Evolutionary conservation across 2,888 invertebrate species (phyloP).

Genomic region (Tribolium freemani): DNA sequence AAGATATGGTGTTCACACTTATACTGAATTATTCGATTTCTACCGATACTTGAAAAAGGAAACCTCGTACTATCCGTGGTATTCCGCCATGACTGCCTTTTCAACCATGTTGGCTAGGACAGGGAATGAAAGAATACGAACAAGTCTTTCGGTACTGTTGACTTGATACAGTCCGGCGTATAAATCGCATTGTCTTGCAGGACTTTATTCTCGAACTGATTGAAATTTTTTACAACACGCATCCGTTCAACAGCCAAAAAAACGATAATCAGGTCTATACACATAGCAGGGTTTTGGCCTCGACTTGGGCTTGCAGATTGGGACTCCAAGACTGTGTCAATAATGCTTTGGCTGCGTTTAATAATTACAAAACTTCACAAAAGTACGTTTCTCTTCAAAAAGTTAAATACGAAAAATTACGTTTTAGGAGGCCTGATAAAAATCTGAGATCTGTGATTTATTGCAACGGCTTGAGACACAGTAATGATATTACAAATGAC

Average conservation of each 20-base stretch:
- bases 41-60: conserved; percentile 78
- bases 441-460: conserved; percentile 81
- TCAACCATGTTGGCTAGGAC: conserved; percentile 48
- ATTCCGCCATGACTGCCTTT: conserved; percentile 69
- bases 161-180: not conserved
- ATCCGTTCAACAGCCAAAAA: conserved; percentile 70
- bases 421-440: conserved; percentile 69
- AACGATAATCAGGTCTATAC: conserved; percentile 72
- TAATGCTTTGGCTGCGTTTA: conserved; percentile 66
- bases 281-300: conserved; percentile 72
- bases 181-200: conserved; percentile 57
- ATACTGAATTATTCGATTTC: conserved; percentile 74
- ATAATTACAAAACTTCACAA: conserved; percentile 52
- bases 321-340: conserved; percentile 72
- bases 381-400: not conserved
- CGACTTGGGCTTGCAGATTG: conserved; percentile 76
- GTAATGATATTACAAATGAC: conserved; percentile 68
- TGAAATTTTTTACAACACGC: conserved; percentile 67
- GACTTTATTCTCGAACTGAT: conserved; percentile 69
- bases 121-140: conserved; percentile 36
- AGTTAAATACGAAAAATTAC: not conserved
- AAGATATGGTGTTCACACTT: conserved; percentile 69
- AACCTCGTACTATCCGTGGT: conserved; percentile 82
- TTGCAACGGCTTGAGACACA: conserved; percentile 80
- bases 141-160: conserved; percentile 31